A percentile compares a stretch with the other conserved stretches of the same genome.
phyloP scores from a whole-genome alignment of 2,113 vertebrate species.

The Ammodytes dubius region DNA sequence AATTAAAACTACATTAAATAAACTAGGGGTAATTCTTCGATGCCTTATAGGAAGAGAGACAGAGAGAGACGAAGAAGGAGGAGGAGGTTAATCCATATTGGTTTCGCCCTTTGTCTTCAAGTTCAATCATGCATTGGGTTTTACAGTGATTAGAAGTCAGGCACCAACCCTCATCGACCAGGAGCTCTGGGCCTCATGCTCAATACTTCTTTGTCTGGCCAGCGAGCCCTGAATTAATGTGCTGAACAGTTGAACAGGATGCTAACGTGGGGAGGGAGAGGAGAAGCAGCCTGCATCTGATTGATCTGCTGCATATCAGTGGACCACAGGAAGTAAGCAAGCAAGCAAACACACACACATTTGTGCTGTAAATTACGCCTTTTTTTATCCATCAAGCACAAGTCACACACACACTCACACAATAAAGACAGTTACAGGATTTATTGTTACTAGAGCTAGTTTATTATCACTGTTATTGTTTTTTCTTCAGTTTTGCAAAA shows the following conservation, averaged over 20 bases:
- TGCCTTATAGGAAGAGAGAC: background rate
- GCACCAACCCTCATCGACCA: conserved; percentile 68
- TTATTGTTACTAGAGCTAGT: conserved; percentile 81
- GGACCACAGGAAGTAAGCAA: conserved; percentile 50
- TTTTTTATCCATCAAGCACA: conserved; percentile 25
- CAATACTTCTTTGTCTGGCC: conserved; percentile 69
- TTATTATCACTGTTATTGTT: conserved; percentile 85
- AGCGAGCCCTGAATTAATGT: conserved; percentile 65
- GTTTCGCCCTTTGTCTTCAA: conserved; percentile 60
- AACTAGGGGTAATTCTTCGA: conserved; percentile 6
- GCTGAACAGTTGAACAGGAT: conserved; percentile 50
- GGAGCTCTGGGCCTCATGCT: conserved; percentile 54
- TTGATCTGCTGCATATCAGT: conserved; percentile 71
- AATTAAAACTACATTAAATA: conserved; percentile 2
- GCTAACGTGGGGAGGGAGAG: conserved; percentile 30
- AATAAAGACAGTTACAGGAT: conserved; percentile 55
- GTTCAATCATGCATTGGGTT: conserved; percentile 65
- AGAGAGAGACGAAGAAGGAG: background rate
- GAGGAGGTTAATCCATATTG: conserved; percentile 49
- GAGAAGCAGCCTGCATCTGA: conserved; percentile 39
- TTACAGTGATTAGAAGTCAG: conserved; percentile 64
- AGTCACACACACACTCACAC: background rate
- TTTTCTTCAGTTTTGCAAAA: conserved; percentile 83
- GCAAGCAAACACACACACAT: conserved; percentile 38
- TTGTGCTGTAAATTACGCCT: conserved; percentile 38